Percentiles rank a stretch among this genome's conserved stretches.
These are phyloP conservation scores for Sipha maydis DNA, from an alignment of 2,888 invertebrate genomes.

Conservation along the genomic window DNA sequence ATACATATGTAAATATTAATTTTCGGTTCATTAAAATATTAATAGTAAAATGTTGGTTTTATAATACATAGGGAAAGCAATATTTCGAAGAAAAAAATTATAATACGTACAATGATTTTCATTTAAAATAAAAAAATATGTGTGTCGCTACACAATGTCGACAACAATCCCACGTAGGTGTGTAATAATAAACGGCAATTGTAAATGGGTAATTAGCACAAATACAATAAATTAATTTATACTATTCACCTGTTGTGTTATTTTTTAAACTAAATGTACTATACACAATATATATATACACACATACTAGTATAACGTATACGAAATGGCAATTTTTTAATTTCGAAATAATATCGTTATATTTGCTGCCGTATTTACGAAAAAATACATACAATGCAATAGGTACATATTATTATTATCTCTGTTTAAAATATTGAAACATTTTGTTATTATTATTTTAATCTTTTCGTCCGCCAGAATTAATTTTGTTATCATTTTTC, in stretches of 20 bases:
- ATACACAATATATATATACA: too few relatives aligned
- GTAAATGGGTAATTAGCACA: slow-evolving; percentile 59
- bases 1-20: slow-evolving; percentile 61
- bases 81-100: slow-evolving; percentile 37
- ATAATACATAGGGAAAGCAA: slow-evolving; percentile 32
- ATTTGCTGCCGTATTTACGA: background rate
- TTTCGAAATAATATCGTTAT: slow-evolving; percentile 39
- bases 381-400: background rate
- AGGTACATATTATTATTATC: background rate
- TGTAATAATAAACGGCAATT: slow-evolving; percentile 58
- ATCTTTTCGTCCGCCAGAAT: background rate
- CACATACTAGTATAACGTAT: background rate
- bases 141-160: slow-evolving; percentile 35
- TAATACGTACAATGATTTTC: slow-evolving; percentile 58
- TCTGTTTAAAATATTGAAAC: background rate
- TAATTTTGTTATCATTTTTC: background rate
- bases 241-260: slow-evolving; percentile 51
- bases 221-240: slow-evolving; percentile 61
- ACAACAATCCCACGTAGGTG: slow-evolving; percentile 37
- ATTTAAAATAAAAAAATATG: slow-evolving; percentile 45
- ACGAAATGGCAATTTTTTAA: slow-evolving; percentile 39
- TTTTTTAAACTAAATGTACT: slow-evolving; percentile 56
- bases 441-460: background rate
- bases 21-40: slow-evolving; percentile 55
- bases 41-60: slow-evolving; percentile 43